These are phyloP conservation scores for Plodia interpunctella DNA, from an alignment of 1,140 invertebrate species.

Conservation along the genomic window DNA sequence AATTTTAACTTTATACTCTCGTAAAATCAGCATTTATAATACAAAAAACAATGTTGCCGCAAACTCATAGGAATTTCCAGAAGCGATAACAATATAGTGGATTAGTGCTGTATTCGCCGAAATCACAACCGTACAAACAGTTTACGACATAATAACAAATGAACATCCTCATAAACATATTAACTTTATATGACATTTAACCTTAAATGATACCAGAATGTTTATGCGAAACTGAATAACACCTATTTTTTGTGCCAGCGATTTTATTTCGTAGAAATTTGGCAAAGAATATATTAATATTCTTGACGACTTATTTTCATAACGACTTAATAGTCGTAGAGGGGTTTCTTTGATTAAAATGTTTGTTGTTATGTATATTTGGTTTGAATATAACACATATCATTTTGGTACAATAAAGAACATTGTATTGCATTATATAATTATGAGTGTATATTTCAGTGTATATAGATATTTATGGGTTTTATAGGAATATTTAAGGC, in stretches of 20 bases:
- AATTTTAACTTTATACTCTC: slow-evolving; percentile 5
- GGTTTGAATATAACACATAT: too few relatives aligned
- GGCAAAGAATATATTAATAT: neutral
- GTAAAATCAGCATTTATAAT: slow-evolving; percentile 11
- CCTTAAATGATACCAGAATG: slow-evolving; percentile 37
- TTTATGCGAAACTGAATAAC: slow-evolving; percentile 34
- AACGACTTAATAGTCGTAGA: too few relatives aligned
- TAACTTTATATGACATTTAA: slow-evolving; percentile 61
- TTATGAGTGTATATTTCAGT: too few relatives aligned
- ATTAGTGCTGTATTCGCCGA: slow-evolving; percentile 41
- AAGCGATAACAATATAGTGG: slow-evolving; percentile 22
- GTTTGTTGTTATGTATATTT: too few relatives aligned
- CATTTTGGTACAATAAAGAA: too few relatives aligned
- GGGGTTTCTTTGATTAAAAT: too few relatives aligned
- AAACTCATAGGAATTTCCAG: neutral
- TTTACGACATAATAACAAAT: neutral
- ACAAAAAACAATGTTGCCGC: neutral
- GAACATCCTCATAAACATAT: slow-evolving; percentile 58
- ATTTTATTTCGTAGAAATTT: slow-evolving; percentile 44
- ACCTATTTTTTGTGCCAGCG: slow-evolving; percentile 37
- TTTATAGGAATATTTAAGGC: too few relatives aligned
- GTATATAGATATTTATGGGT: too few relatives aligned
- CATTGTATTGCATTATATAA: too few relatives aligned
- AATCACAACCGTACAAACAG: slow-evolving; percentile 29
- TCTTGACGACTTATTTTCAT: too few relatives aligned